Evolutionary conservation across 2,888 invertebrate genomes (phyloP).

Genomic region (Macrosiphum euphorbiae): DNA sequence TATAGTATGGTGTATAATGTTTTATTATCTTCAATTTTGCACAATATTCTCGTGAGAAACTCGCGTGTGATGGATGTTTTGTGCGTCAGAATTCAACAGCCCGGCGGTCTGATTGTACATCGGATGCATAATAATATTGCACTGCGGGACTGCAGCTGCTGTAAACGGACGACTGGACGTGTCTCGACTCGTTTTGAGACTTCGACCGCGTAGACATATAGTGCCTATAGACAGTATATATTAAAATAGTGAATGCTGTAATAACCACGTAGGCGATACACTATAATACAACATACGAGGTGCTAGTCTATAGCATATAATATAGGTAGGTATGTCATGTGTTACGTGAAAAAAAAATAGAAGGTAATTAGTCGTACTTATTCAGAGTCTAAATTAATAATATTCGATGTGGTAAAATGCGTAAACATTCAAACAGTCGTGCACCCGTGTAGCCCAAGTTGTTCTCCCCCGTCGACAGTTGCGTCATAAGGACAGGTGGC

Average conservation of each 20-base stretch:
- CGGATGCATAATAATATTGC: background rate
- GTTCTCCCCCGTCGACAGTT: constrained; percentile 19
- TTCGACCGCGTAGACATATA: background rate
- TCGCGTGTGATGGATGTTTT: background rate
- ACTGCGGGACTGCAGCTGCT: background rate
- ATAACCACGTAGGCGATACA: background rate
- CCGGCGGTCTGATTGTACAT: background rate
- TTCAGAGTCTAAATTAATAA: constrained; percentile 17
- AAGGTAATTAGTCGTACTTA: background rate
- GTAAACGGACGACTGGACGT: background rate
- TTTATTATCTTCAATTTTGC: background rate
- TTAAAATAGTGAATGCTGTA: background rate
- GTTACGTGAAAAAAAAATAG: background rate
- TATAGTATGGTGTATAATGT: background rate
- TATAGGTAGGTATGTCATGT: background rate
- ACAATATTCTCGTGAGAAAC: background rate
- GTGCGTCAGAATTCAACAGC: background rate
- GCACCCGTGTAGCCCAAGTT: constrained; percentile 7
- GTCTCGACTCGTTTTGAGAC: background rate
- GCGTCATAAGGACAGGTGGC: background rate
- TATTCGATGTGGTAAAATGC: background rate
- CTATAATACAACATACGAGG: background rate
- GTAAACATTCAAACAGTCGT: constrained; percentile 7
- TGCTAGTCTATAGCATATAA: background rate
- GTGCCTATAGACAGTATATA: background rate